These are phyloP conservation scores for Cardiocondyla obscurior DNA, from an alignment of 1,140 invertebrate species.

Conservation along the genomic window DNA sequence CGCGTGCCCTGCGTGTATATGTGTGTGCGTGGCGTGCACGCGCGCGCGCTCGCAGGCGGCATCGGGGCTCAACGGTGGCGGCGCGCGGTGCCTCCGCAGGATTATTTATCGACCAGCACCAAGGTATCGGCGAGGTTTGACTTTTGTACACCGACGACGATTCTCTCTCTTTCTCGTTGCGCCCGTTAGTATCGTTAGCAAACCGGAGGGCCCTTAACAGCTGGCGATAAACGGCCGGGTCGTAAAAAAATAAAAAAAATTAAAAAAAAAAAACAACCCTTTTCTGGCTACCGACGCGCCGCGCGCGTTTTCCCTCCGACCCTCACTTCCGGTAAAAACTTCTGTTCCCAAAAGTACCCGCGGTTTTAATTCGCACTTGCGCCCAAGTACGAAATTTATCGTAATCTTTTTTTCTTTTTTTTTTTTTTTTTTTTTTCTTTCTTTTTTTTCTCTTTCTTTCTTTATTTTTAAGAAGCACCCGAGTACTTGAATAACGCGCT, in stretches of 20 bases:
- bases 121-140: constrained; percentile 59
- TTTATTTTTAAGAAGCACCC: no score
- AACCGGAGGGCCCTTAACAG: constrained; percentile 27
- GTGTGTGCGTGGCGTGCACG: no score
- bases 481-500: no score
- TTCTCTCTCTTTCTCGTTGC: constrained; percentile 35
- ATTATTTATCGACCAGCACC: constrained; percentile 65
- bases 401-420: no score
- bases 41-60: no score
- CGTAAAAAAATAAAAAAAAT: no score
- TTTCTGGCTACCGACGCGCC: background rate
- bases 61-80: constrained; percentile 35
- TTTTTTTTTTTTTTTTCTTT: no score
- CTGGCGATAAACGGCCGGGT: constrained; percentile 15
- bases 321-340: background rate
- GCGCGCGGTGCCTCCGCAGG: constrained; percentile 32
- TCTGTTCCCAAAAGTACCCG: no score
- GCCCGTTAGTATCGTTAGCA: constrained; percentile 49
- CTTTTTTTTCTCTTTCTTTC: no score
- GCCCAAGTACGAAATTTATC: background rate
- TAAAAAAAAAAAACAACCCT: background rate
- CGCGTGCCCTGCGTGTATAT: background rate
- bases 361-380: background rate
- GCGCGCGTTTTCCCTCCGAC: background rate
- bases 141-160: constrained; percentile 24